Evolutionary conservation across 1,140 invertebrate species (phyloP), one percentile per base, ranked within the genome.

Genomic region (Oryzaephilus surinamensis): DNA sequence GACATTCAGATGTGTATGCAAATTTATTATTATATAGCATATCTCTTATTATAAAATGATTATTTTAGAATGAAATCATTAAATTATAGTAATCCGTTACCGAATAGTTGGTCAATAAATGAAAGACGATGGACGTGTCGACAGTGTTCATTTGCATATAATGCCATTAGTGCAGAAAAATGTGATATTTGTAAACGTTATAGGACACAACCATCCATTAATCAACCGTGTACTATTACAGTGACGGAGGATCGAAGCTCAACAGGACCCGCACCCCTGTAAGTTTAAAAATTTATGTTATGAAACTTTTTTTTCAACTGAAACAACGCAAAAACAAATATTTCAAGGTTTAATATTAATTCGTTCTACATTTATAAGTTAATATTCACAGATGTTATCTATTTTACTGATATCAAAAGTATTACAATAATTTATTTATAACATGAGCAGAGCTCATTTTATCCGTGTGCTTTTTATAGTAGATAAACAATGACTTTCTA

Each of bases 81-180:
- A 38, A 52, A 54, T 32, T 38, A 47, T 13, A 46, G 32, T 15
- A 43, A 31, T 15, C 26, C 28, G 14, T 23, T 47, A 8, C 27
- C 37, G 14, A 41, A 21, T 12, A 50, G 38, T 30, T 55, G 52
- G 50, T 38, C 46, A 6, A 38, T 41, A 32, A 50, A 66, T 52
- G 55, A 63, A 48, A 74, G 83, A 43, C 83, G 84, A 76, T 91
- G 86, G 86, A 84, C 81, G 30, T 92, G 86, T 65, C 69, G 72
- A 38, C 80, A 86, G 61, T 92, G 86, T 62, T 87, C 84, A 51
- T 90, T 83, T 63, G 81, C 84, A 30, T 88, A 87, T 58, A 91
- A 91, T 66, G 77, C 81, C 35, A 71, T 84, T 45, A 81, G 80
- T 73, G 75, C 76, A 24, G 73, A 77, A 14, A 66, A 67, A 24